Percentiles rank a stretch among this genome's conserved stretches.
These are phyloP conservation scores for Deilephila elpenor DNA, from an alignment of 2,888 invertebrate species.

Conservation along the genomic window DNA sequence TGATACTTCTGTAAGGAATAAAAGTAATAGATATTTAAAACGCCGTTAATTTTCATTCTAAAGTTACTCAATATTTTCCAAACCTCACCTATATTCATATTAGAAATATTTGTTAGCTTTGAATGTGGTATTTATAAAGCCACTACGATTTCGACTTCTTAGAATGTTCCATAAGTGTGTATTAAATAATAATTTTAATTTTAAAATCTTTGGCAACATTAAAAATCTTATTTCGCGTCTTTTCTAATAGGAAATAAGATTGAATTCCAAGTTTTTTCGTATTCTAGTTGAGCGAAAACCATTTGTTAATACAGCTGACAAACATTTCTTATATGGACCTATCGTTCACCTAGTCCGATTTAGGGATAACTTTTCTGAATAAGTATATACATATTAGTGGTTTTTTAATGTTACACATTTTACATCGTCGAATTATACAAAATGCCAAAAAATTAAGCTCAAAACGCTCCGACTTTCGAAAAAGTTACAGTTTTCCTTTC, in stretches of 20 bases:
- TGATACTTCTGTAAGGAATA: too few species aligned
- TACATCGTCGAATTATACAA: constrained; percentile 27
- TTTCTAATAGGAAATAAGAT: too few species aligned
- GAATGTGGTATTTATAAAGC: background rate
- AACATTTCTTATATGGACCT: background rate
- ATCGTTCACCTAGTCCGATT: constrained; percentile 56
- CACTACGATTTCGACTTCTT: too few species aligned
- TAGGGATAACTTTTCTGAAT: constrained; percentile 51
- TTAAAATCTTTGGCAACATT: too few species aligned
- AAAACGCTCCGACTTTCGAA: constrained; percentile 26
- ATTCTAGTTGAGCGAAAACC: too few species aligned
- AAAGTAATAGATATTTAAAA: too few species aligned
- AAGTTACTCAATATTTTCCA: constrained; percentile 16
- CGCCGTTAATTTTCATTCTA: background rate
- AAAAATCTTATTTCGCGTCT: too few species aligned
- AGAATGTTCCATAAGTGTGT: too few species aligned
- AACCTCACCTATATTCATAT: constrained; percentile 2
- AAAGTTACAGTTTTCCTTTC: constrained; percentile 56
- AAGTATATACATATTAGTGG: constrained; percentile 27
- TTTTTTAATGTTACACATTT: constrained; percentile 33
- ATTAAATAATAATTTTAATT: too few species aligned
- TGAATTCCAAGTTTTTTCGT: too few species aligned
- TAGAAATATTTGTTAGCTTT: constrained; percentile 9
- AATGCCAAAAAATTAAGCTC: constrained; percentile 41
- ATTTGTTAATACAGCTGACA: too few species aligned